Base-by-base conservation (phyloP, 2,113 vertebrate genomes). In the Cathartes aura region DNA sequence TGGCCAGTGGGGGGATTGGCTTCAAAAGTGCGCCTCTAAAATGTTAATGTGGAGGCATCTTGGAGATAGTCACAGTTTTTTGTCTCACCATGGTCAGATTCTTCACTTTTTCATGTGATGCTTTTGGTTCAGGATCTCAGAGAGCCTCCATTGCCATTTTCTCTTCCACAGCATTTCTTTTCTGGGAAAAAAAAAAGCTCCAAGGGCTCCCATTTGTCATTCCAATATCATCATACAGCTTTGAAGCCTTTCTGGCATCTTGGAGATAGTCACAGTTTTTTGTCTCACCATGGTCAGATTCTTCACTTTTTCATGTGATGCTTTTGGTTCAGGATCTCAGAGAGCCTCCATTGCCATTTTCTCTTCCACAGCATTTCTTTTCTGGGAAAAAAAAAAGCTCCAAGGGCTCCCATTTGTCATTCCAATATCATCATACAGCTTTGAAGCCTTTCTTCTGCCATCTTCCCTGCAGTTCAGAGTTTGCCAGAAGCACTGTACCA, bases 1-100 rank as follows among this genome's bases (percentile, higher is more conserved):
- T 53, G 20, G 29, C 6, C 12, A 45, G 0, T 0, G 47, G 15
- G 6, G 15, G 8, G 8, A 16, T 0, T 64, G 40, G 17, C 15
- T 95, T 82, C 52, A 59, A 63, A 88, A 90, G 8, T 18, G 10
- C 12, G 55, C 8, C 22, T 84, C 16, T 82, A 47, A 81, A 70
- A 84, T 18, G 8, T 63, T 75, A 45, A 11, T 4, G 8, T 56
- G 40, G 30, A 36, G 21, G 7, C 5, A 23, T 48, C 14, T 40
- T 73, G 21, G 40, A 60, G 15, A 43, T 6, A 63, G 18, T 24
- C n/a, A 56, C 8, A 64, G 32, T 56, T 87, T n/a, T 47, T 76
- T 68, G 26, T 22, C 26, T 55, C 40, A n/a, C 3, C 9, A 11
- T 66, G 24, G 9, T 8, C 34, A 5, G 0, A 27, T 88, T 55